Conservation (phyloP, 2,113 vertebrate species). For the Seriola quinqueradiata region DNA sequence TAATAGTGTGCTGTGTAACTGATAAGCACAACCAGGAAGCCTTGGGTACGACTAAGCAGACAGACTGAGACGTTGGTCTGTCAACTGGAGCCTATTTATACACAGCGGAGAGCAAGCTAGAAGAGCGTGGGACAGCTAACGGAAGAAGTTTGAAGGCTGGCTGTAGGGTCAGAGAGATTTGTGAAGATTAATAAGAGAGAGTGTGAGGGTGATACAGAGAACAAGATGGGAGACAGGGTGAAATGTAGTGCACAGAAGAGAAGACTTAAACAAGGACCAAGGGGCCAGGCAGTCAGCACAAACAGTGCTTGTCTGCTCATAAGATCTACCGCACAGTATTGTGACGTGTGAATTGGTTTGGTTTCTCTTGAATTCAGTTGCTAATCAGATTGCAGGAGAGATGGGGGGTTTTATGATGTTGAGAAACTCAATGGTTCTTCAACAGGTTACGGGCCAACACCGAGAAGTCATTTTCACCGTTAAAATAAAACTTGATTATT, state of each 20-base stretch:
- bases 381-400: conserved; percentile 13
- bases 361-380: conserved; percentile 6
- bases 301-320: conserved; percentile 35
- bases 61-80: conserved; percentile 60
- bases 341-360: background rate
- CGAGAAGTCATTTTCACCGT: background rate
- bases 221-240: background rate
- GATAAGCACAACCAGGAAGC: conserved; percentile 84
- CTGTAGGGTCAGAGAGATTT: conserved; percentile 3
- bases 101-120: conserved; percentile 40
- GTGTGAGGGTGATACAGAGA: background rate
- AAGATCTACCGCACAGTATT: conserved; percentile 27
- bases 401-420: conserved; percentile 23
- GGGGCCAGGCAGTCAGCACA: background rate
- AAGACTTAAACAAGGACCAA: background rate
- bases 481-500: background rate
- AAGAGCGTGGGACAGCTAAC: conserved; percentile 56
- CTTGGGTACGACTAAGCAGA: conserved; percentile 55
- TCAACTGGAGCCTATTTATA: conserved; percentile 79
- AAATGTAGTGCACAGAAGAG: background rate
- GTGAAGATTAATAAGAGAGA: conserved; percentile 13
- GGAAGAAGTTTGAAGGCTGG: conserved; percentile 41
- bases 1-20: conserved; percentile 72
- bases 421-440: background rate
- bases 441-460: background rate